Evolutionary conservation across 1,140 invertebrate species (phyloP), one percentile per base, ranked within the genome.

Genomic region (Caenorhabditis latens): DNA sequence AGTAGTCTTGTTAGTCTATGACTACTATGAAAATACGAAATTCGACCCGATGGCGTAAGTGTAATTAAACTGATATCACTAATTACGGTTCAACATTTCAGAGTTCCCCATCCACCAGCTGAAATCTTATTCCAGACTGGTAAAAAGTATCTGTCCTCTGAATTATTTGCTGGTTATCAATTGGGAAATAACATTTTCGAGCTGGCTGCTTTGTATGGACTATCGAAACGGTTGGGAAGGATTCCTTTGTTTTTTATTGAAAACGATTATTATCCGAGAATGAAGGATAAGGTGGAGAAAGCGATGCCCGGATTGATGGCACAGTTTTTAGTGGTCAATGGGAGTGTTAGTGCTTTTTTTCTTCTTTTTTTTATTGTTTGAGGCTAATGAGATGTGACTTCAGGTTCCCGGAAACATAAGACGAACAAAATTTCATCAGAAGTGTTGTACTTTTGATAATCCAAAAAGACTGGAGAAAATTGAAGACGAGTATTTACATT

Each of bases 181-280:
- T 16, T 67, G 4, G 65, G 65, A 67, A 67, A 67, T 43, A 32
- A 67, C 16, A 9, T 67, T 67, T 67, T 67, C 16, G 65, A 67
- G 14, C 0, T 67, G 14, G 8, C 19, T 7, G 13, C 40, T 19
- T 4, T 67, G 4, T 67, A 43, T 19, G 11, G 11, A 24, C 8
- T 67, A 5, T 9, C 65, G 16, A 16, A 67, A 43, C 7, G 14
- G 19, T n/a, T 67, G 9, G 4, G 43, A 3, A 67, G 65, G 16
- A 67, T 40, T 4, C 65, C 65, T 0, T 0, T 67, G 13, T 67
- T 67, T 43, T 46, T 43, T 1, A 46, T 67, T 16, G 6, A 67
- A 67, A 16, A 67, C 16, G 32, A 16, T 16, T 67, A 43, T 43
- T 40, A 67, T 67, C 11, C 42, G 40, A 67, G 43, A 43, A 67